phyloP scores from a whole-genome alignment of 2,113 vertebrate genomes.

The Spermophilus dauricus region DNA sequence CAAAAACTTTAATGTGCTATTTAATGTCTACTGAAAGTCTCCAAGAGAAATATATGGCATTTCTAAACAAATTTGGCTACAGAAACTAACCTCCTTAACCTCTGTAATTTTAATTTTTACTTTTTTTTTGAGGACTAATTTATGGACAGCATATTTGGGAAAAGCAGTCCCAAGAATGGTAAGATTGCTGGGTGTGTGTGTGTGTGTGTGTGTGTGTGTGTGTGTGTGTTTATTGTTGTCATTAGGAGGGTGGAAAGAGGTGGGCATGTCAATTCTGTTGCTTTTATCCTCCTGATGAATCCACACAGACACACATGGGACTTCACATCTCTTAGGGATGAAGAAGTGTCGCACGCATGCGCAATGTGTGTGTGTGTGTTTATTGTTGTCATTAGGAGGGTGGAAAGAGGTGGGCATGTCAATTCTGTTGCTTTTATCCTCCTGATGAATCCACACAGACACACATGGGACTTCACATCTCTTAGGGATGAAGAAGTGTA shows the following conservation, averaged over 20 bases:
- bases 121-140: not conserved
- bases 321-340: not conserved
- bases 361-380: not conserved
- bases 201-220: too few species aligned
- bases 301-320: fast-evolving
- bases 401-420: too few species aligned
- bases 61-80: not conserved
- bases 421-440: not conserved
- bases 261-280: not conserved
- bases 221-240: not conserved
- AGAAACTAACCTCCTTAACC: not conserved
- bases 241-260: too few species aligned
- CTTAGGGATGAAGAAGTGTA: not conserved
- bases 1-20: not conserved
- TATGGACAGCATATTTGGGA: not conserved
- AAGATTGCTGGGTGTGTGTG: not conserved
- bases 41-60: not conserved
- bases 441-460: fast-evolving
- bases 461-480: not conserved
- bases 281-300: not conserved
- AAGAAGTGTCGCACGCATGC: too few species aligned
- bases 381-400: too few species aligned
- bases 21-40: not conserved
- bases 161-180: not conserved
- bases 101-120: not conserved